Conservation (phyloP, 2,113 vertebrate species). For the Salvelinus fontinalis region DNA sequence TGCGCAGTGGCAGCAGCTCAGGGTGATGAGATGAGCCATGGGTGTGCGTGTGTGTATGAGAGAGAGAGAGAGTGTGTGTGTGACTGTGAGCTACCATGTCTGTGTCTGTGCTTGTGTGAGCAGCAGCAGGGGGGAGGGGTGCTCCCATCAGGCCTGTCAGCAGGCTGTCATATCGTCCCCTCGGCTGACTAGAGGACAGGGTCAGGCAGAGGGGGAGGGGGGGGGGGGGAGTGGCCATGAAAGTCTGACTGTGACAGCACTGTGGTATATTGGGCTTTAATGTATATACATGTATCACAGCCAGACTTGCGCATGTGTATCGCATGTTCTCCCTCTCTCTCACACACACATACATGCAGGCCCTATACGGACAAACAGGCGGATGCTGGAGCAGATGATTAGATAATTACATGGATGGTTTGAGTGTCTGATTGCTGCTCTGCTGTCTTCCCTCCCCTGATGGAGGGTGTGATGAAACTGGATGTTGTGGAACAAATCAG, state of each 20-base stretch:
- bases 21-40: neutral
- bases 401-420: no score
- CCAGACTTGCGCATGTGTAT: neutral
- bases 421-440: neutral
- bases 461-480: neutral
- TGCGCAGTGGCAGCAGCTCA: neutral
- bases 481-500: no score
- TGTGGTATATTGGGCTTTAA: neutral
- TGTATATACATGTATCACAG: neutral
- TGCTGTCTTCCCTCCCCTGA: neutral
- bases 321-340: no score
- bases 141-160: slow-evolving; percentile 3
- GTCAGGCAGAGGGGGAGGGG: neutral
- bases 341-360: no score
- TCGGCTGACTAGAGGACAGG: neutral
- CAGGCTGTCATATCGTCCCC: neutral
- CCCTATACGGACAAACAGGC: no score
- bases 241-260: neutral
- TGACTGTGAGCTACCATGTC: slow-evolving; percentile 17
- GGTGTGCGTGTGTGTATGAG: slow-evolving; percentile 7
- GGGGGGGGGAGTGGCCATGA: neutral
- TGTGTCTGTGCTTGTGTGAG: slow-evolving; percentile 6
- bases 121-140: slow-evolving; percentile 1
- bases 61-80: neutral
- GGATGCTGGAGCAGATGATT: no score